These are phyloP conservation scores for Mirza zaza DNA, from an alignment of 2,113 vertebrate species.

Conservation along the genomic window DNA sequence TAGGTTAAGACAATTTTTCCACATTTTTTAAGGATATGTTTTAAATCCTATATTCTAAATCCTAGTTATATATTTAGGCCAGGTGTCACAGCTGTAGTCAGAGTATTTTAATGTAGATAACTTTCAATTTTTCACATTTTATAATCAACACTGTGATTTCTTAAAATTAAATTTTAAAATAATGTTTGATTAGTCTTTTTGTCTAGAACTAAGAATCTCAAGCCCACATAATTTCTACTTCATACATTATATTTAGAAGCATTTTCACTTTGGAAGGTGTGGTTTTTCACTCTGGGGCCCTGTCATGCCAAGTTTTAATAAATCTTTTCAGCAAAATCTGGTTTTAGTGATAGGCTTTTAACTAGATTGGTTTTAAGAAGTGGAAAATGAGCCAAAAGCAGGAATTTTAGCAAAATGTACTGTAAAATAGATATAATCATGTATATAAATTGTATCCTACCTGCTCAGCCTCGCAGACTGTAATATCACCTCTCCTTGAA, in stretches of 20 bases:
- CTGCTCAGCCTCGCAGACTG: not conserved
- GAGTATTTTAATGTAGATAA: not conserved
- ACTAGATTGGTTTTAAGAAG: conserved; percentile 22
- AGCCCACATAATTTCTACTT: not conserved
- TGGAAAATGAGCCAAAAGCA: not conserved
- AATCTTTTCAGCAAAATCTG: conserved; percentile 29
- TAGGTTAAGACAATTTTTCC: not conserved
- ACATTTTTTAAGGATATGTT: not conserved
- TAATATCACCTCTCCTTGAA: not conserved
- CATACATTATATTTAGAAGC: not conserved
- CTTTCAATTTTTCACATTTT: not conserved
- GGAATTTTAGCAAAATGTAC: not conserved
- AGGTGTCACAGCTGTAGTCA: not conserved
- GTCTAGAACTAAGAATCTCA: not conserved
- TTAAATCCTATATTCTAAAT: not conserved
- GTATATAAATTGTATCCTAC: not conserved
- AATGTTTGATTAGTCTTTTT: not conserved
- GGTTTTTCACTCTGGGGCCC: not conserved
- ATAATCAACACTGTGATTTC: not conserved
- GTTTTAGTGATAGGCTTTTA: not conserved
- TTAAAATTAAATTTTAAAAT: not conserved
- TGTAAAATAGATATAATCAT: not conserved
- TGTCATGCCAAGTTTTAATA: not conserved
- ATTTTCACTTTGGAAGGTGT: not conserved
- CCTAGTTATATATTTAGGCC: not conserved